Evolutionary conservation across 1,140 invertebrate species (phyloP), one percentile per base, ranked within the genome.

Genomic region (Spodoptera litura): DNA sequence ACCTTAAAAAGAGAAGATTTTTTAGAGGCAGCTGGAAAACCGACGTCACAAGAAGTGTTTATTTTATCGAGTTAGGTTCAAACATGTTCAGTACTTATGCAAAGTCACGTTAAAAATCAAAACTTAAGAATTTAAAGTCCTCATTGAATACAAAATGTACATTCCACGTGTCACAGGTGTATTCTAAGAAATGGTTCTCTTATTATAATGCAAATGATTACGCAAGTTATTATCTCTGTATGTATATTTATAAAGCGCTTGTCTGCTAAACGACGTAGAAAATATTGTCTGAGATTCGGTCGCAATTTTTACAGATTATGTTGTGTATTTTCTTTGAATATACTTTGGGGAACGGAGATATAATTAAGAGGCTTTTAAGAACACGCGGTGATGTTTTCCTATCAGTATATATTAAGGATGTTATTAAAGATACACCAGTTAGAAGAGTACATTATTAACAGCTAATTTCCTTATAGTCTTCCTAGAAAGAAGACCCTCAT

Each of bases 211-310:
- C 3, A 52, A 51, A 68, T 51, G 10, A 15, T 68, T 35, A 64
- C 61, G 61, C 31, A 13, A 64, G 13, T 64, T 44, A 64, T 64
- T 11, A 68, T 27, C 64, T 38, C 59, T 52, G 64, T 52, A 44
- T 51, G 44, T 51, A 51, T 68, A 51, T 66, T 66, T 66, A 51
- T 51, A 51, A 49, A 51, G 20, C 64, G 44, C 35, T 20, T 20
- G 8, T 25, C n/a, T 66, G 15, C 15, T 51, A 68, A 51, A 51
- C 44, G 64, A 68, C 15, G 44, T 68, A 68, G 44, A 68, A 68
- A 68, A 44, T 44, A 25, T 51, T 52, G 15, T 27, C 38, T 25
- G 44, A 25, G 20, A 52, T 52, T 52, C 38, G 12, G 12, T 38
- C 13, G 35, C 31, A 13, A n/a, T 38, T 13, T 62, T 62, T 38